A percentile compares a stretch with the other conserved stretches of the same genome.
These are phyloP conservation scores for Axinella damicornis DNA, from an alignment of 37 sponge, comb jelly and placozoan genomes.

Conservation along the genomic window DNA sequence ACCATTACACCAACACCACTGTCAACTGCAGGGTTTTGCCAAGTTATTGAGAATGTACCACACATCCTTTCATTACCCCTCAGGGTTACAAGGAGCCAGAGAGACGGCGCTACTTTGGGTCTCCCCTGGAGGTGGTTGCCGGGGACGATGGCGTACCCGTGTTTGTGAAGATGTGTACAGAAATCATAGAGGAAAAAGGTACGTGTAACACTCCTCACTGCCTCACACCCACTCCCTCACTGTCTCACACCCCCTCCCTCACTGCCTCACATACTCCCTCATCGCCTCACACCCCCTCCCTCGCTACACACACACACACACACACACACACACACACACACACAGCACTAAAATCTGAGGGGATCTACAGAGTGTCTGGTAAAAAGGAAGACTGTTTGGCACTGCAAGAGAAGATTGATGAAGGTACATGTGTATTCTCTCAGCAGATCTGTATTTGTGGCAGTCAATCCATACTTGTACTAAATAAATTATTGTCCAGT, in stretches of 20 bases:
- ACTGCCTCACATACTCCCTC: too few species aligned
- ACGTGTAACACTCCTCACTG: too few species aligned
- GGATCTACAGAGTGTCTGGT: constrained; percentile 82
- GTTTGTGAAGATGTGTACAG: constrained; percentile 55
- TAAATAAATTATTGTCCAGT: too few species aligned
- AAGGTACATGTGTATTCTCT: constrained; percentile 40
- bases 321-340: too few species aligned
- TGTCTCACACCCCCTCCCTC: too few species aligned
- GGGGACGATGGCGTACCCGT: constrained; percentile 51
- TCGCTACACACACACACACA: too few species aligned
- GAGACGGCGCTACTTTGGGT: constrained; percentile 64
- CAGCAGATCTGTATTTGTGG: too few species aligned
- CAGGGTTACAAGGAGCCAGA: constrained; percentile 2
- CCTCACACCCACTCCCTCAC: too few species aligned
- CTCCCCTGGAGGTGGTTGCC: constrained; percentile 45
- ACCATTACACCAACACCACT: not conserved
- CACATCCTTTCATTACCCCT: not conserved
- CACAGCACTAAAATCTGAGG: constrained; percentile 50
- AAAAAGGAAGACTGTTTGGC: constrained; percentile 66
- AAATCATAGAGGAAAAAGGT: constrained; percentile 21
- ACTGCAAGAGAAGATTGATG: constrained; percentile 76
- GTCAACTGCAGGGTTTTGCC: too few species aligned
- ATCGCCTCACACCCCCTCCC: not conserved
- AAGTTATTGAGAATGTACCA: too few species aligned
- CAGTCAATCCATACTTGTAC: too few species aligned